Evolutionary conservation across 2,113 vertebrate genomes (phyloP).

Genomic region (Tinamus guttatus): DNA sequence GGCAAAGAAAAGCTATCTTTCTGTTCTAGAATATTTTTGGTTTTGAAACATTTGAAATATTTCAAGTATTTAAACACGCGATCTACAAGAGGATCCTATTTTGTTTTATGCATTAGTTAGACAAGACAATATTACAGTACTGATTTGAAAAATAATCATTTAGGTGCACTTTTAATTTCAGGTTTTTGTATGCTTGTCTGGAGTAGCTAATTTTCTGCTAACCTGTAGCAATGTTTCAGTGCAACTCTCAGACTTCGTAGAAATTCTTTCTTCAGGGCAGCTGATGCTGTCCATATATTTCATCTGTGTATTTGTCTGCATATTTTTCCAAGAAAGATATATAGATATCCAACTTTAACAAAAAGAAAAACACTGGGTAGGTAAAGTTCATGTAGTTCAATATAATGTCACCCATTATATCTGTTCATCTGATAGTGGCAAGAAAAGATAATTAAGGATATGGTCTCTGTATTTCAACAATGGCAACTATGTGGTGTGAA

Average conservation of each 20-base stretch:
- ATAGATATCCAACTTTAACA: background rate
- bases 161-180: background rate
- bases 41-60: background rate
- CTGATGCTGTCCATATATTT: background rate
- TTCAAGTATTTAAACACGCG: background rate
- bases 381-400: slow-evolving; percentile 22
- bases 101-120: background rate
- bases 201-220: background rate
- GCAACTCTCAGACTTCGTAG: background rate
- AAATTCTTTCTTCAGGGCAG: background rate
- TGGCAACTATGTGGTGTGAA: slow-evolving; percentile 29
- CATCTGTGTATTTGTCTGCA: background rate
- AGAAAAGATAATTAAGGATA: slow-evolving; percentile 58
- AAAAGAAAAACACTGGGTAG: background rate
- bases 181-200: background rate
- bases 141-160: background rate
- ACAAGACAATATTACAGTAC: background rate
- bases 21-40: background rate
- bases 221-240: background rate
- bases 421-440: slow-evolving; percentile 39
- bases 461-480: slow-evolving; percentile 42
- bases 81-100: background rate
- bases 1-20: background rate
- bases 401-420: slow-evolving; percentile 13
- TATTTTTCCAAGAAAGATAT: background rate